Evolutionary conservation across 2,113 vertebrate genomes (phyloP), one percentile per base, ranked within the genome.

Genomic region (Ammodytes dubius): DNA sequence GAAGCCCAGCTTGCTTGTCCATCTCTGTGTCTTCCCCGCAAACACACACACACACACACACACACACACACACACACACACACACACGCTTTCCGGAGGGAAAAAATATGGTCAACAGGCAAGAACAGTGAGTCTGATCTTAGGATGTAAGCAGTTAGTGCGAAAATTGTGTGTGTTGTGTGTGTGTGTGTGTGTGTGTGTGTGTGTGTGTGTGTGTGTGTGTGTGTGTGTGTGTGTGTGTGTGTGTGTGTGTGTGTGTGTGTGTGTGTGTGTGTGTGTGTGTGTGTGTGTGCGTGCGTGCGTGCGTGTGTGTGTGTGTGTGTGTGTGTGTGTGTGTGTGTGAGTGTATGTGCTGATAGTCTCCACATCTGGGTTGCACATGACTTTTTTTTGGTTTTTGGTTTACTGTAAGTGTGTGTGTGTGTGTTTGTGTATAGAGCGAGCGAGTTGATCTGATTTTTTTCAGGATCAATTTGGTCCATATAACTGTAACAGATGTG

Each of bases 111-210:
- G 77, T 81, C 79, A 72, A 49, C 50, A 58, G 40, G 58, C 50
- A 49, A 60, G 65, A 82, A 81, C 52, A 57, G 69, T 76, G 59
- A 65, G 61, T 82, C 50, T 6, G 5, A 65, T 63, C 53, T 57
- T 60, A 83, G 86, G 86, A 74, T 87, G 74, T 77, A 92, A 85
- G 79, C 82, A 75, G 91, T 91, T 74, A 70, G 70, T 70, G 78
- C 65, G 77, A 83, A 82, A 14, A 27, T n/a, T n/a, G n/a, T 81
- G 39, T 64, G 72, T 85, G 65, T n/a, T 74, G 17, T 83, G 13
- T 64, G 53, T 68, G 17, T 69, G 49, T 64, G 47, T 8, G 45
- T 40, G 45, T 53, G 37, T 45, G 27, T 59, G 19, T 72, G 61
- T 63, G 60, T 46, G 66, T 54, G 40, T 52, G 45, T 70, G 43